Conservation (phyloP, 2,888 invertebrate genomes). For the Pterobdella sp. region DNA sequence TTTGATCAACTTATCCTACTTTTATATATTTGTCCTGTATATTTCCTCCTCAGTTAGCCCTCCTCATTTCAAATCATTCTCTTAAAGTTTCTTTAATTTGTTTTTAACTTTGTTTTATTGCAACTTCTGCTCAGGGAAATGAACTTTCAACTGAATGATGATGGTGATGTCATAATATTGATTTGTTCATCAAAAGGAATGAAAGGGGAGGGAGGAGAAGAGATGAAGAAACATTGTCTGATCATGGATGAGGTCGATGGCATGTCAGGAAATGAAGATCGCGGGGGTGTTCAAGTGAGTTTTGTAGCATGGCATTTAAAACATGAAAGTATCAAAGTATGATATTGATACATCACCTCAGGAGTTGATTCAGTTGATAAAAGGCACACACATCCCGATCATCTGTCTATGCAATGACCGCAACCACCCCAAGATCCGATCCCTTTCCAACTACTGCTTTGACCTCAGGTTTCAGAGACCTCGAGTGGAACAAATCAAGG, state of each 20-base stretch:
- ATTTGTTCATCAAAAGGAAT: not conserved
- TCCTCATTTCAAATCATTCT: no score
- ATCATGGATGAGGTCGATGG: slow-evolving; percentile 99
- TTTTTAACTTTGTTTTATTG: no score
- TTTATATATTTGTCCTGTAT: no score
- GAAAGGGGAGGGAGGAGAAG: not conserved
- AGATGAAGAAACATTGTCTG: slow-evolving; percentile 66
- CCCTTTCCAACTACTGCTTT: slow-evolving; percentile 84
- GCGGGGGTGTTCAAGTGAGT: slow-evolving; percentile 72
- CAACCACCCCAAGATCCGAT: slow-evolving; percentile 77
- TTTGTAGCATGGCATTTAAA: not conserved
- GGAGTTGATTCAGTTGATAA: slow-evolving; percentile 84
- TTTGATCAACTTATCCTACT: no score
- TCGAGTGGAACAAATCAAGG: slow-evolving; percentile 78
- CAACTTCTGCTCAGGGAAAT: no score
- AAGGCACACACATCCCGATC: slow-evolving; percentile 60
- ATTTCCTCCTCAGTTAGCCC: no score
- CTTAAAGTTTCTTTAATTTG: no score
- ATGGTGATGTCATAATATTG: not conserved
- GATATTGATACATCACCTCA: slow-evolving; percentile 47
- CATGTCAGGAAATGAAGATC: slow-evolving; percentile 96
- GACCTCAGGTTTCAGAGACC: slow-evolving; percentile 79
- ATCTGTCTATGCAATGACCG: slow-evolving; percentile 91
- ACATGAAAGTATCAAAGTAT: not conserved
- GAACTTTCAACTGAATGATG: not conserved